These are phyloP conservation scores for Chelidonichthys spinosus DNA, from an alignment of 2,797 vertebrate genomes.

Conservation along the genomic window DNA sequence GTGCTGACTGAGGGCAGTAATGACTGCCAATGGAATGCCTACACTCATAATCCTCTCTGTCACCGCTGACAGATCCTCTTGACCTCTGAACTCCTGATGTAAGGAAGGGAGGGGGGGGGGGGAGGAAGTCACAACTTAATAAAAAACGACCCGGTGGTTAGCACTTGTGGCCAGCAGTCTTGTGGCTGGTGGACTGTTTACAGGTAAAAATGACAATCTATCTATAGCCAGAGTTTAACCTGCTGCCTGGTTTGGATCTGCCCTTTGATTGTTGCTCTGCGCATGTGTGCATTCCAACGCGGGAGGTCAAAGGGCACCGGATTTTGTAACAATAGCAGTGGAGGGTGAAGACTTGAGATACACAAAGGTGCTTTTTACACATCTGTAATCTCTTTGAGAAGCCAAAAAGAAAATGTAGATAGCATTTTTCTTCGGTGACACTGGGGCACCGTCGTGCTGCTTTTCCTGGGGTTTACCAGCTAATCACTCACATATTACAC, in stretches of 20 bases:
- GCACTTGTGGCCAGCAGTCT: constrained; percentile 52
- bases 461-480: constrained; percentile 35
- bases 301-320: constrained; percentile 63
- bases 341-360: constrained; percentile 34
- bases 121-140: constrained; percentile 85
- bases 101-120: constrained; percentile 68
- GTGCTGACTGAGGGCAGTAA: constrained; percentile 84
- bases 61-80: constrained; percentile 87
- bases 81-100: constrained; percentile 83
- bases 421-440: constrained; percentile 33
- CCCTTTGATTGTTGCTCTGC: constrained; percentile 57
- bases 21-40: constrained; percentile 86
- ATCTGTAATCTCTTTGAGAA: background rate
- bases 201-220: constrained; percentile 7
- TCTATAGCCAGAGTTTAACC: constrained; percentile 36
- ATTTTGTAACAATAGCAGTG: constrained; percentile 46
- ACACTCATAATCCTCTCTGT: constrained; percentile 87
- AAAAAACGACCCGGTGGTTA: constrained; percentile 74
- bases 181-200: constrained; percentile 37
- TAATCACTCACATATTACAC: constrained; percentile 60
- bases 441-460: constrained; percentile 9
- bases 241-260: constrained; percentile 39
- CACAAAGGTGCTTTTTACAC: constrained; percentile 13
- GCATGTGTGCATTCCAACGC: constrained; percentile 51
- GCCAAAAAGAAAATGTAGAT: constrained; percentile 25